These are phyloP conservation scores for Ptilonorhynchus violaceus DNA, from an alignment of 2,113 vertebrate species.

Conservation along the genomic window DNA sequence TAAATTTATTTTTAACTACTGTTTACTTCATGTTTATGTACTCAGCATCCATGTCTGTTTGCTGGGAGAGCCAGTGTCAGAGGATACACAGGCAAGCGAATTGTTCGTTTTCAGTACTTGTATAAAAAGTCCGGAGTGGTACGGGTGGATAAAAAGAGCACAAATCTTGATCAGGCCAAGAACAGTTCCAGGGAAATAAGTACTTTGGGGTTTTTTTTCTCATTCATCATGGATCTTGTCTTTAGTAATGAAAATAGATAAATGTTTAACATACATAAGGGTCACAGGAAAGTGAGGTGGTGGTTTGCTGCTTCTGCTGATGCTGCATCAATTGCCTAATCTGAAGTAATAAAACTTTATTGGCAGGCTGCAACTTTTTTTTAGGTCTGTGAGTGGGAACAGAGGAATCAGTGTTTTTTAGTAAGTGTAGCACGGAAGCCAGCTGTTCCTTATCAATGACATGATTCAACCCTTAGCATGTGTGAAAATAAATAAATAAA, in stretches of 20 bases:
- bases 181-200: not conserved
- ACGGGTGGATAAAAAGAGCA: not conserved
- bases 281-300: not conserved
- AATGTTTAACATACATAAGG: not conserved
- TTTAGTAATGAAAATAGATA: not conserved
- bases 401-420: constrained; percentile 2
- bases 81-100: not conserved
- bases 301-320: not conserved
- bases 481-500: constrained; percentile 30
- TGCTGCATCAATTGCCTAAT: not conserved
- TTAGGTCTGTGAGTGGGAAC: not conserved
- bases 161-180: not conserved
- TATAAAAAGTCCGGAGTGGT: not conserved
- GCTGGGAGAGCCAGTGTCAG: not conserved
- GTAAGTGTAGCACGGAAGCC: not conserved
- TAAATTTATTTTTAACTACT: not conserved
- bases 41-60: not conserved
- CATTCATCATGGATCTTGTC: not conserved
- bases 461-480: not conserved
- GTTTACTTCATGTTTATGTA: not conserved
- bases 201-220: not conserved
- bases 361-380: not conserved
- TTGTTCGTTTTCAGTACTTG: not conserved
- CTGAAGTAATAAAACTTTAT: not conserved
- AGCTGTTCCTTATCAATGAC: constrained; percentile 25